Base-by-base conservation (phyloP, 2,888 invertebrate species). In the Xestia c-nigrum region DNA sequence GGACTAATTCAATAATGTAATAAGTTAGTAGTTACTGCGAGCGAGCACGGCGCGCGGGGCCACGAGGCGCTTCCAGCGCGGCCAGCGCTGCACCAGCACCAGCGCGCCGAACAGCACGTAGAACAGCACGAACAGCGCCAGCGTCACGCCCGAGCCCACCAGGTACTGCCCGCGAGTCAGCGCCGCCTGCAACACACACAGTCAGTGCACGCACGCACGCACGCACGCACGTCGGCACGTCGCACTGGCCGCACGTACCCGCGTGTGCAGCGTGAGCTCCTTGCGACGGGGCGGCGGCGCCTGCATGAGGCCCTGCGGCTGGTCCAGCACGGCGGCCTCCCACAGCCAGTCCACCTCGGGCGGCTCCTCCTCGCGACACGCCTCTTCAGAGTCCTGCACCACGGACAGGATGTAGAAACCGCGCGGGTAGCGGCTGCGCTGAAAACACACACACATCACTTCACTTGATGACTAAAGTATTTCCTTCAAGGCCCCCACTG, bases 81-180 rank as follows among this genome's bases (percentile, higher is more conserved):
- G 91, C 91, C 92, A 92, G 89, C 95, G 95, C 91, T 94, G 95
- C 85, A 93, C 92, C 89, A 93, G 87, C 91, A 96, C 93, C 40
- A 94, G 90, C 84, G 88, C 91, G 70, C 92, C 93, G 91, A 94
- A 94, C 76, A 80, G 80, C 87, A 88, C 89, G 94, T 96, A 96
- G 92, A 95, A 94, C 66, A 81, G 47, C 80, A 91, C 84, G 92
- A 95, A 94, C 84, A 94, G 55, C 50, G 83, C 91, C 88, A 93
- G 84, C 86, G 94, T 92, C 80, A 81, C 92, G 61, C 64, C 85
- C 77, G 89, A 88, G 73, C 94, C 95, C 85, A 85, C 77, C 85
- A 87, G 86, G 93, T 96, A 96, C 93, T 95, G 92, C 69, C 73
- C 73, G 61, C 92, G 93, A 3, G 92, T 86, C 88, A 96, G 90